Conservation (phyloP, 2,113 vertebrate species). For the Sinocyclocheilus anophthalmus region DNA sequence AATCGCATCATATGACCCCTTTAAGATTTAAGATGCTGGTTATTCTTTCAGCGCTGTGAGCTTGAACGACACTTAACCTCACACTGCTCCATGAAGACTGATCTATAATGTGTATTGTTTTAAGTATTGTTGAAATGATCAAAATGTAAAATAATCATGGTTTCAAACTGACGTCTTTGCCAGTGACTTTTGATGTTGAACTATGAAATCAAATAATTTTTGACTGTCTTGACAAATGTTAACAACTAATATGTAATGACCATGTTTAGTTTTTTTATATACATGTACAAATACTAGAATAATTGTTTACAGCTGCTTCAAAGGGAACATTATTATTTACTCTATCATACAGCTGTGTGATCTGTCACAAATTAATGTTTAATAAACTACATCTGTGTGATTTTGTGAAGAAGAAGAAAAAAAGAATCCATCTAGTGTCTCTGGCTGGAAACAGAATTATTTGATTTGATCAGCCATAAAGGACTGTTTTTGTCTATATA, state of each 20-base stretch:
- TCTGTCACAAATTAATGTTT: neutral
- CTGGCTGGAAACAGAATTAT: neutral
- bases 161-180: neutral
- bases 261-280: neutral
- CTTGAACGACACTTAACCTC: neutral
- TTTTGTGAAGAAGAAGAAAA: neutral
- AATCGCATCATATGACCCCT: too few species aligned
- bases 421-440: neutral
- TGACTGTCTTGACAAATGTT: neutral
- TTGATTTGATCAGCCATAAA: neutral
- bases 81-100: neutral
- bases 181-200: neutral
- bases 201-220: neutral
- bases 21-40: neutral
- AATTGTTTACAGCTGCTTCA: slow-evolving; percentile 18
- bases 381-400: neutral
- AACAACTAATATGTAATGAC: neutral
- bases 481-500: neutral
- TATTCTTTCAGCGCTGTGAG: neutral
- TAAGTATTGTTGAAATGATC: neutral
- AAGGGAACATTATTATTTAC: neutral
- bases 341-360: neutral
- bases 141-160: neutral
- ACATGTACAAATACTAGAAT: neutral
- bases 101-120: neutral